phyloP scores from a whole-genome alignment of 2,888 invertebrate genomes.

The Hydroisotoma schaefferi region DNA sequence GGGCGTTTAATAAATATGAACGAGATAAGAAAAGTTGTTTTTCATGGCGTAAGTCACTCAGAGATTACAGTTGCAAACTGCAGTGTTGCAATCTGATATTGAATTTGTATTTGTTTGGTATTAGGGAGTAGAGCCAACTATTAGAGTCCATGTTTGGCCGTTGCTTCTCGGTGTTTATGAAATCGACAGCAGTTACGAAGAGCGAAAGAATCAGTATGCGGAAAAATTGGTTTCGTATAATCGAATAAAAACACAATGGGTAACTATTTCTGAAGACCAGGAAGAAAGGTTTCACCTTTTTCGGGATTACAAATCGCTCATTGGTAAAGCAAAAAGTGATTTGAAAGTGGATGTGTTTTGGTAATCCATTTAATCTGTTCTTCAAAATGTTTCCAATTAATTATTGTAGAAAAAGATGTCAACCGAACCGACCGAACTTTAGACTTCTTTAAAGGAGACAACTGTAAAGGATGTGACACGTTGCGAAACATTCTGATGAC shows the following conservation, averaged over 20 bases:
- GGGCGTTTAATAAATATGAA: constrained; percentile 76
- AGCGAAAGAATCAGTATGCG: constrained; percentile 67
- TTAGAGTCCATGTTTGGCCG: constrained; percentile 88
- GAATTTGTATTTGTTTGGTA: constrained; percentile 14
- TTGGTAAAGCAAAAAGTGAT: too few relatives aligned
- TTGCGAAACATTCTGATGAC: constrained; percentile 94
- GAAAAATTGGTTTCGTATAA: constrained; percentile 81
- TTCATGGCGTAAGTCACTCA: constrained; percentile 81
- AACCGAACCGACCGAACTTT: constrained; percentile 89
- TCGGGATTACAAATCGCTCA: constrained; percentile 84
- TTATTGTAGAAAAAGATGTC: constrained; percentile 83
- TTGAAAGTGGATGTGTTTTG: too few relatives aligned
- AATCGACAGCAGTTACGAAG: constrained; percentile 73
- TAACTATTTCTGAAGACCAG: constrained; percentile 79
- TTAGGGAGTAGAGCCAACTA: constrained; percentile 72
- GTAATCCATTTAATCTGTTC: too few relatives aligned
- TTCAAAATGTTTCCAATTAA: too few relatives aligned
- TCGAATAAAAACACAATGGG: constrained; percentile 96
- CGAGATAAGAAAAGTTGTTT: constrained; percentile 77
- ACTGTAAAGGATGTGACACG: constrained; percentile 72
- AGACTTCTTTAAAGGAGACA: constrained; percentile 90
- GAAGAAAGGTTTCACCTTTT: constrained; percentile 83
- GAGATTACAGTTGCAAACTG: too few relatives aligned
- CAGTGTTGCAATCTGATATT: too few relatives aligned
- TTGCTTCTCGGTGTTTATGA: constrained; percentile 73